Percentiles rank a stretch among this genome's conserved stretches.
Evolutionary conservation across 1,140 invertebrate genomes (phyloP).

Genomic region (Vanessa tameamea): DNA sequence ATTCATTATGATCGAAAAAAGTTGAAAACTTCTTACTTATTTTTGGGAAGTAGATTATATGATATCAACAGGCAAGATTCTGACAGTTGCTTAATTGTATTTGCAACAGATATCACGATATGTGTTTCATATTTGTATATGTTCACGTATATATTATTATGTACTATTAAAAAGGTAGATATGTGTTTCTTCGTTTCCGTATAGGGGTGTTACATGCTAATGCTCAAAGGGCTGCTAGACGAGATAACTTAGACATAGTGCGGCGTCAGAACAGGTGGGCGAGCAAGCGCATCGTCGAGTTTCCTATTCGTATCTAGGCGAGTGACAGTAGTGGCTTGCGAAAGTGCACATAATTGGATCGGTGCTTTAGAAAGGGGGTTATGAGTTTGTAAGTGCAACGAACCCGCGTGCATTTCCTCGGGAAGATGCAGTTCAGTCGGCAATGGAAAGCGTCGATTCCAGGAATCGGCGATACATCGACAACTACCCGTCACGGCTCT

Average conservation of each 20-base stretch:
- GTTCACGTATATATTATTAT: not conserved
- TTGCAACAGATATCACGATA: not conserved
- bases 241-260: not conserved
- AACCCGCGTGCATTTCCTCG: conserved; percentile 76
- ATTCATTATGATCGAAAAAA: conserved; percentile 23
- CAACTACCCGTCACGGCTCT: conserved; percentile 53
- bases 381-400: conserved; percentile 80
- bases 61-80: too few relatives aligned
- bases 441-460: conserved; percentile 75
- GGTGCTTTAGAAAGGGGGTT: conserved; percentile 80
- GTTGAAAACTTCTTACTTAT: conserved; percentile 13
- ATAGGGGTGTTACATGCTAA: not conserved
- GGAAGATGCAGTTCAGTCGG: conserved; percentile 70
- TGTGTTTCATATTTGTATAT: not conserved
- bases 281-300: conserved; percentile 66
- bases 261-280: conserved; percentile 45
- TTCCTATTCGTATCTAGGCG: conserved; percentile 79
- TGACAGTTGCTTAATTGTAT: too few relatives aligned
- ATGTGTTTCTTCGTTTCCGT: not conserved
- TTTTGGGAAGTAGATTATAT: conserved; percentile 4
- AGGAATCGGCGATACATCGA: conserved; percentile 59
- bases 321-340: conserved; percentile 78
- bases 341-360: conserved; percentile 81
- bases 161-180: not conserved
- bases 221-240: not conserved